Conservation (phyloP, 2,113 vertebrate genomes). For the Neodon shergylaensis region DNA sequence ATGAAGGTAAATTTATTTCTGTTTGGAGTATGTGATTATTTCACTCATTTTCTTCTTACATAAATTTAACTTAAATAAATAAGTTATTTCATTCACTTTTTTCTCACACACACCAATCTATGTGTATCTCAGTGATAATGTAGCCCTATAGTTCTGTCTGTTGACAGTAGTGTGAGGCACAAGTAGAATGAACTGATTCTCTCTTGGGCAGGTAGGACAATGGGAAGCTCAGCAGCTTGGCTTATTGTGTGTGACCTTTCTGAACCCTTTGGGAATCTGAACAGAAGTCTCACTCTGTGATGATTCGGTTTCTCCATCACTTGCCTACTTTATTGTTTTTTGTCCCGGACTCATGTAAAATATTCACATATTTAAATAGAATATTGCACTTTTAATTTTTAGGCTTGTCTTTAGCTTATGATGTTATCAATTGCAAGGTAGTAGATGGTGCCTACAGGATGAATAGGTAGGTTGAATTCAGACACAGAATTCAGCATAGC, state of each 20-base stretch:
- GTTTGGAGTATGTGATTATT: background rate
- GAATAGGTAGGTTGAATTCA: conserved; percentile 58
- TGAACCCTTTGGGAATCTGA: background rate
- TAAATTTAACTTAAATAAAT: background rate
- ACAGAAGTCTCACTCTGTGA: background rate
- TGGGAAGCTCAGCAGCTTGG: background rate
- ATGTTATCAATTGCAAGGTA: conserved; percentile 30
- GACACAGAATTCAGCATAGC: conserved; percentile 22
- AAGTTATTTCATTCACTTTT: background rate
- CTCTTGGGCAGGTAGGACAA: background rate
- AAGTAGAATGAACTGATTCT: background rate
- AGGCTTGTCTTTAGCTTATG: conserved; percentile 33
- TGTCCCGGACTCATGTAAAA: background rate
- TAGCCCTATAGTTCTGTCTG: background rate
- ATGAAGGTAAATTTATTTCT: background rate
- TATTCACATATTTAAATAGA: background rate
- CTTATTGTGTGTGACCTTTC: background rate
- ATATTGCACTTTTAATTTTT: background rate
- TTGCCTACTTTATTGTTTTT: background rate
- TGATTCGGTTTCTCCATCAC: background rate
- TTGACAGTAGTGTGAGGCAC: background rate
- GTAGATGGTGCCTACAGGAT: background rate
- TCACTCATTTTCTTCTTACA: background rate
- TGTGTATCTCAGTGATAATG: background rate
- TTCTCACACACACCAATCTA: background rate